Conservation (phyloP, 2,888 invertebrate genomes). For the Rutpela maculata region DNA sequence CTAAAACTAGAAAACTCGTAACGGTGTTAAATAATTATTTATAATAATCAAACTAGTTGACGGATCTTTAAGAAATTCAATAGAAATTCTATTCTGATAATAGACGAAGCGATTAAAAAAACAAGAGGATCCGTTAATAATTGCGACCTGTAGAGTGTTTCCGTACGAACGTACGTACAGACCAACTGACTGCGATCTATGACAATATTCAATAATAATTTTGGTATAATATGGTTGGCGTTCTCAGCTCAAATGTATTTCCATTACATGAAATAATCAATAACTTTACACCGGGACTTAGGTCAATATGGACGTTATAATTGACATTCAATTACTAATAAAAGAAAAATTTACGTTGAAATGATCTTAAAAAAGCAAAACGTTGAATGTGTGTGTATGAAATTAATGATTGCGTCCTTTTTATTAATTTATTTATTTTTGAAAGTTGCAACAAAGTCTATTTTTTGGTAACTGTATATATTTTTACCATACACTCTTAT, state of each 20-base stretch:
- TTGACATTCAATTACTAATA: conserved; percentile 71
- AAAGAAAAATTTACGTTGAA: conserved; percentile 46
- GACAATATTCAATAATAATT: too few relatives aligned
- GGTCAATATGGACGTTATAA: conserved; percentile 69
- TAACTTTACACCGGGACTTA: conserved; percentile 60
- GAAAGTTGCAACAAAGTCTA: conserved; percentile 60
- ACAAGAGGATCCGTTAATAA: too few relatives aligned
- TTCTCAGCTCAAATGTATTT: conserved; percentile 18
- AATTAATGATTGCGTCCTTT: conserved; percentile 41
- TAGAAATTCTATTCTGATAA: too few relatives aligned
- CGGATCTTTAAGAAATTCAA: too few relatives aligned
- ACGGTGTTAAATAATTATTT: too few relatives aligned
- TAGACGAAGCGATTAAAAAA: too few relatives aligned
- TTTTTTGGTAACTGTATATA: conserved; percentile 59
- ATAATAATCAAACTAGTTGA: too few relatives aligned
- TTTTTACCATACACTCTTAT: conserved; percentile 68
- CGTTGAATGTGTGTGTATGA: conserved; percentile 29
- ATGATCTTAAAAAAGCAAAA: conserved; percentile 40
- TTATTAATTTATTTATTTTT: conserved; percentile 54
- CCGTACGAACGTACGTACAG: too few relatives aligned
- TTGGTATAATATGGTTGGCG: conserved; percentile 19
- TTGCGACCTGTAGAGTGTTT: too few relatives aligned
- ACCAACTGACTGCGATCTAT: too few relatives aligned
- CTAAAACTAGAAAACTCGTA: too few relatives aligned
- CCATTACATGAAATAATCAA: conserved; percentile 55